phyloP scores from a whole-genome alignment of 2,113 vertebrate species.

The Zapus hudsonius region DNA sequence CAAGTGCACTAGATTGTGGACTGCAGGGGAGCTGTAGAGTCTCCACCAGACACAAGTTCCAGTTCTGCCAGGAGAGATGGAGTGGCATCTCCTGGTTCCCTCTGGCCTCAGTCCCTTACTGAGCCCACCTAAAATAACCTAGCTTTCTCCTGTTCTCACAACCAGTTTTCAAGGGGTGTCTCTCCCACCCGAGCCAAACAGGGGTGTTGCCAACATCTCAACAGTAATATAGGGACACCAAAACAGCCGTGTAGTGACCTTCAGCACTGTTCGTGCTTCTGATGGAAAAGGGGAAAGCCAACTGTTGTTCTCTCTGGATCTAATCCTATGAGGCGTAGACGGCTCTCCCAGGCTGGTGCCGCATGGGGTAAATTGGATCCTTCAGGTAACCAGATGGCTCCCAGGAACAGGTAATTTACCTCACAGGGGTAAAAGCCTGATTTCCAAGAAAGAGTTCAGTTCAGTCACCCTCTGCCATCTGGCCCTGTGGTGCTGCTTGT shows the following conservation, averaged over 20 bases:
- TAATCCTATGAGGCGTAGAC: slow-evolving; percentile 4
- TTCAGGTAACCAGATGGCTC: slow-evolving; percentile 76
- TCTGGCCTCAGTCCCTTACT: too few species aligned
- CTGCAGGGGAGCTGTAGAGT: too few species aligned
- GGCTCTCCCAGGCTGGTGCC: slow-evolving; percentile 20
- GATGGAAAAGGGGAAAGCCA: slow-evolving; percentile 51
- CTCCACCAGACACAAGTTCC: too few species aligned
- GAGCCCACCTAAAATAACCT: too few species aligned
- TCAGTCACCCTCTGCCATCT: slow-evolving; percentile 71
- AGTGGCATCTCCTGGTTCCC: too few species aligned
- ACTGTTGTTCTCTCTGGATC: not conserved
- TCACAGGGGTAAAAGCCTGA: slow-evolving; percentile 69
- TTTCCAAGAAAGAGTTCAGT: slow-evolving; percentile 60
- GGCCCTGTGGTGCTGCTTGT: slow-evolving; percentile 65
- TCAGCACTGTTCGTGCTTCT: not conserved
- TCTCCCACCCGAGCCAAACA: not conserved
- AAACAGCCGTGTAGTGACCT: not conserved
- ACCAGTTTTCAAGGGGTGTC: not conserved
- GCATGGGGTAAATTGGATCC: slow-evolving; percentile 79
- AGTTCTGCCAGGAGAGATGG: too few species aligned
- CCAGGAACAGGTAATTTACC: slow-evolving; percentile 78
- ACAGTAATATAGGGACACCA: not conserved
- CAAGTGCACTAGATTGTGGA: too few species aligned
- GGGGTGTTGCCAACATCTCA: not conserved
- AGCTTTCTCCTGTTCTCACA: too few species aligned